These are phyloP conservation scores for Diachrysia chrysitis DNA, from an alignment of 2,888 invertebrate species.

Conservation along the genomic window DNA sequence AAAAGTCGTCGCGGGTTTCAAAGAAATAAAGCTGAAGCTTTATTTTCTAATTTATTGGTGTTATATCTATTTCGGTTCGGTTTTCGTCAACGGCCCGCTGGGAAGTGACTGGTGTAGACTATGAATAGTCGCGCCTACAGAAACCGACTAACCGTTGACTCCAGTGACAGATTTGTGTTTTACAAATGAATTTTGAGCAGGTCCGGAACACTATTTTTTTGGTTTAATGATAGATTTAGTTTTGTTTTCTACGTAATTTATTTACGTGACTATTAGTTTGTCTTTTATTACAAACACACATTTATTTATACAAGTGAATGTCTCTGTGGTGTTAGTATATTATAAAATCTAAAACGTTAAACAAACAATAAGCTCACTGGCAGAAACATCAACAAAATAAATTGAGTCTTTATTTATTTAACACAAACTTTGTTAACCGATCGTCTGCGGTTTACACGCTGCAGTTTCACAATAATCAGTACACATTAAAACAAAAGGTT, in stretches of 20 bases:
- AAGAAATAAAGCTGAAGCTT: conserved; percentile 77
- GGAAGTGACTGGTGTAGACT: conserved; percentile 69
- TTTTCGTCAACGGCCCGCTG: conserved; percentile 79
- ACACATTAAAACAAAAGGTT: conserved; percentile 70
- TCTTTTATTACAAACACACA: conserved; percentile 31
- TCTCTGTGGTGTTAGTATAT: conserved; percentile 8
- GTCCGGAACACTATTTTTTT: conserved; percentile 72
- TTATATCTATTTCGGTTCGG: conserved; percentile 80
- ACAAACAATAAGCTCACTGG: conserved; percentile 11
- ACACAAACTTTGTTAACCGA: conserved; percentile 48
- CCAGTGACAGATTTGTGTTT: conserved; percentile 86
- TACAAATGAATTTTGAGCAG: conserved; percentile 76
- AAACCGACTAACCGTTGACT: conserved; percentile 73
- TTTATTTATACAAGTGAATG: conserved; percentile 36
- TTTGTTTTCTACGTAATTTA: conserved; percentile 63
- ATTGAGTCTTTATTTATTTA: conserved; percentile 52
- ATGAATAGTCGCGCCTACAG: conserved; percentile 78
- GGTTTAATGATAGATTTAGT: conserved; percentile 71
- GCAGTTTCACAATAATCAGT: conserved; percentile 60
- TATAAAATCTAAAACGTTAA: conserved; percentile 11
- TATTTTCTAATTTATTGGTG: conserved; percentile 84
- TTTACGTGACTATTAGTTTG: conserved; percentile 43
- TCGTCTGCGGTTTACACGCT: conserved; percentile 55
- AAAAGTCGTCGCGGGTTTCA: conserved; percentile 71
- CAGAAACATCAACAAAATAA: conserved; percentile 32